Evolutionary conservation across 2,113 vertebrate species (phyloP).

Genomic region (Nerophis lumbriciformis): DNA sequence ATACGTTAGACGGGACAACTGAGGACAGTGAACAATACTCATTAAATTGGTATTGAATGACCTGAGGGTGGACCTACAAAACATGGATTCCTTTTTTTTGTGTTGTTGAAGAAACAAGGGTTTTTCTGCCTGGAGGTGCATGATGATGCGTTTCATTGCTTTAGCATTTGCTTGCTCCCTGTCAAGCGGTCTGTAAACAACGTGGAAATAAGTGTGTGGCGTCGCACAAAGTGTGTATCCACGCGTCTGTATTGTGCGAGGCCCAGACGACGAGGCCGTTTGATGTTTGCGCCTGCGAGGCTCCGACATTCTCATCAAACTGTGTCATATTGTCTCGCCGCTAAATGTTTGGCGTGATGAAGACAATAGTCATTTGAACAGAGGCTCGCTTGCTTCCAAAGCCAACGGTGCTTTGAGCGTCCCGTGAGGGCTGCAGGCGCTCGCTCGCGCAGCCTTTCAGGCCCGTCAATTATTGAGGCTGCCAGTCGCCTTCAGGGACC

Average conservation of each 20-base stretch:
- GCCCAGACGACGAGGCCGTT: slow-evolving; percentile 34
- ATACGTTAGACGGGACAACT: neutral
- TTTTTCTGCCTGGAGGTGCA: slow-evolving; percentile 4
- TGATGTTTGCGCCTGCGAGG: slow-evolving; percentile 60
- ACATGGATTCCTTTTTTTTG: slow-evolving; percentile 1
- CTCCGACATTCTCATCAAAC: slow-evolving; percentile 44
- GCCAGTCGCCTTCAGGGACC: slow-evolving; percentile 44
- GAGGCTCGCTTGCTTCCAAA: slow-evolving; percentile 24
- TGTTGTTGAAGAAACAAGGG: neutral
- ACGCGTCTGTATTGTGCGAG: slow-evolving; percentile 27
- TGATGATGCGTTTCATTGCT: slow-evolving; percentile 8
- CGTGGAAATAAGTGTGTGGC: slow-evolving; percentile 29
- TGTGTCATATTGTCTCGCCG: slow-evolving; percentile 44
- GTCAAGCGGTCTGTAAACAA: slow-evolving; percentile 20
- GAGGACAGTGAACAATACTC: neutral
- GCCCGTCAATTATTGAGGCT: slow-evolving; percentile 59
- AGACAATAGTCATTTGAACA: slow-evolving; percentile 36
- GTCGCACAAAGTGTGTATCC: slow-evolving; percentile 1
- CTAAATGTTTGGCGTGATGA: slow-evolving; percentile 39
- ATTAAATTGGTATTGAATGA: slow-evolving; percentile 7
- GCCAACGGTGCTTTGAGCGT: slow-evolving; percentile 28
- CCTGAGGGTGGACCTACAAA: neutral
- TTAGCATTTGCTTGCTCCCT: slow-evolving; percentile 6
- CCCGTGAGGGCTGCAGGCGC: slow-evolving; percentile 18
- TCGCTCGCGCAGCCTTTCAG: slow-evolving; percentile 45